Evolutionary conservation across 1,140 invertebrate genomes (phyloP).

Genomic region (Lethrus apterus): DNA sequence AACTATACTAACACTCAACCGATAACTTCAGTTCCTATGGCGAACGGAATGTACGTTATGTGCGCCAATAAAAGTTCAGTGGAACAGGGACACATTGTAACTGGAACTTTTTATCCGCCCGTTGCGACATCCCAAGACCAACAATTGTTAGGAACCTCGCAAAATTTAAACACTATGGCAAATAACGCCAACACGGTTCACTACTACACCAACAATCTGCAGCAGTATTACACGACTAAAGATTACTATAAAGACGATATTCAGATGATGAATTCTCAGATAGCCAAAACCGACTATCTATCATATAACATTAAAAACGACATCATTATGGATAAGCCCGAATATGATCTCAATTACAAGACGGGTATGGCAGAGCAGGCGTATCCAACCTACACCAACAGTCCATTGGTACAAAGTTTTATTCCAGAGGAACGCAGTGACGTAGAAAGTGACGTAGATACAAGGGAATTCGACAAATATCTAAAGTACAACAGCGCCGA

Average conservation of each 20-base stretch:
- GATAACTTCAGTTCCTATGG: constrained; percentile 71
- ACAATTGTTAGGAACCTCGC: constrained; percentile 47
- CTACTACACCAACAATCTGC: constrained; percentile 27
- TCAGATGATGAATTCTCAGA: constrained; percentile 10
- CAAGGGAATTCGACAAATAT: constrained; percentile 59
- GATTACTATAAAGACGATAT: constrained; percentile 25
- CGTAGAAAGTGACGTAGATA: constrained; percentile 48
- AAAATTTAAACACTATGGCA: constrained; percentile 33
- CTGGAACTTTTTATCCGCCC: constrained; percentile 79
- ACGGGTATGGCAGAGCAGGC: constrained; percentile 17
- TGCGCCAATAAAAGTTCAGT: constrained; percentile 71
- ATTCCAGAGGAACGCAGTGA: constrained; percentile 41
- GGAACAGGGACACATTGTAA: constrained; percentile 66
- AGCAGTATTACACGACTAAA: constrained; percentile 30
- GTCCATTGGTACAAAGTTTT: constrained; percentile 41
- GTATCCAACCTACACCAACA: constrained; percentile 27
- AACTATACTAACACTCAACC: constrained; percentile 44
- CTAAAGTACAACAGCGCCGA: constrained; percentile 50
- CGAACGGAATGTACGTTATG: constrained; percentile 80
- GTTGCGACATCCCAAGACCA: constrained; percentile 72
- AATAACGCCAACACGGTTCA: constrained; percentile 26
- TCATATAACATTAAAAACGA: constrained; percentile 23
- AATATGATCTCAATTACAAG: constrained; percentile 28
- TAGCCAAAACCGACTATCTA: constrained; percentile 19
- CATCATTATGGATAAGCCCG: constrained; percentile 23